Conservation (phyloP, 1,140 invertebrate species). For the Megalopta genalis region DNA sequence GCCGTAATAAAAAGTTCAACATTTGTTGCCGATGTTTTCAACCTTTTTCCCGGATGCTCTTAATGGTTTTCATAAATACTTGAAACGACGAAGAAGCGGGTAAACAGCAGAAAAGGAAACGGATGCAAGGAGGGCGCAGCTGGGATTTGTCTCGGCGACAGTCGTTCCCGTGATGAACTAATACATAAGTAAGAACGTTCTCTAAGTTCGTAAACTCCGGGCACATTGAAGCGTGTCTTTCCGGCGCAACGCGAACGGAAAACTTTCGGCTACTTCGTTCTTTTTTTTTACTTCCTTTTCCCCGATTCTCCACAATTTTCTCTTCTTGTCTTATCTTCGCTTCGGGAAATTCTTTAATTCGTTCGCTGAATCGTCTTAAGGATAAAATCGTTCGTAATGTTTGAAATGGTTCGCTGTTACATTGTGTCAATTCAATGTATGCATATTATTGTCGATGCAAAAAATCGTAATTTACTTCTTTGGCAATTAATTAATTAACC, state of each 20-base stretch:
- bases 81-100: constrained; percentile 33
- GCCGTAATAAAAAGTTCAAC: no score
- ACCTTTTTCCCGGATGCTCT: neutral
- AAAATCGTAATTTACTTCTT: no score
- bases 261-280: constrained; percentile 24
- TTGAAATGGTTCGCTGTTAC: no score
- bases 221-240: constrained; percentile 36
- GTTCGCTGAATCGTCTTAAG: no score
- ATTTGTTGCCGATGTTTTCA: neutral
- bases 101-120: constrained; percentile 3
- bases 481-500: no score
- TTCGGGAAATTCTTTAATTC: neutral
- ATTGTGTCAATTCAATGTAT: no score
- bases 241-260: constrained; percentile 6
- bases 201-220: constrained; percentile 57
- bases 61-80: constrained; percentile 66
- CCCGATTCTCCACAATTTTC: neutral
- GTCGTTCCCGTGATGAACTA: constrained; percentile 68
- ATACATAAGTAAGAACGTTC: constrained; percentile 69
- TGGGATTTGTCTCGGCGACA: constrained; percentile 57
- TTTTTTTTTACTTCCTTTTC: constrained; percentile 3
- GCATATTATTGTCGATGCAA: no score
- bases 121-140: constrained; percentile 56
- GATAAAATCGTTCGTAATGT: no score
- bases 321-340: neutral